A percentile compares a stretch with the other conserved stretches of the same genome.
Conservation (phyloP, 2,888 invertebrate species). For the Halocaridina rubra region DNA sequence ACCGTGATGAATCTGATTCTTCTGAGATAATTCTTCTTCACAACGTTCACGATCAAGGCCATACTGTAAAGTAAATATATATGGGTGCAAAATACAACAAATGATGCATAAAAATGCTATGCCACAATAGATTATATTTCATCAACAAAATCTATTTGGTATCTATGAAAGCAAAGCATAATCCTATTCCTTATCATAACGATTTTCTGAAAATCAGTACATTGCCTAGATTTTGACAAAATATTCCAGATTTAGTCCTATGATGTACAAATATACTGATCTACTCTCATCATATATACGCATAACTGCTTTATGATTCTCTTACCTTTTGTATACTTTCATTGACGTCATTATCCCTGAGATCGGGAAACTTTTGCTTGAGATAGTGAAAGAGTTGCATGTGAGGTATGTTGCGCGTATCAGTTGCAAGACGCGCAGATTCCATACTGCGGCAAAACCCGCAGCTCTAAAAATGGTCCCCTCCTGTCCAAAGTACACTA, state of each 20-base stretch:
- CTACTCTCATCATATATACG: no score
- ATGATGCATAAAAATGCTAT: no score
- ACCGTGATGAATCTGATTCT: constrained; percentile 40
- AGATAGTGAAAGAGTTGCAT: constrained; percentile 62
- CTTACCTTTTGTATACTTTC: constrained; percentile 62
- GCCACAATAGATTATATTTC: no score
- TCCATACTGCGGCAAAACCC: constrained; percentile 43
- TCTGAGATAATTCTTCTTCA: constrained; percentile 56
- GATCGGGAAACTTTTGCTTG: constrained; percentile 62
- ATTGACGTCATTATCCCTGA: constrained; percentile 62
- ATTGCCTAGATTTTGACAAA: no score
- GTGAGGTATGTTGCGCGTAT: constrained; percentile 58
- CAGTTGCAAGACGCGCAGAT: constrained; percentile 24
- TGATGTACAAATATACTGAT: no score
- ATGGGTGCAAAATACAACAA: background rate
- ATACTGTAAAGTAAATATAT: constrained; percentile 44
- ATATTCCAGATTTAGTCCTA: no score
- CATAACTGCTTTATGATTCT: no score
- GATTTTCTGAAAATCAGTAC: no score
- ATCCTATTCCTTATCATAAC: no score
- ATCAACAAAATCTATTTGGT: no score
- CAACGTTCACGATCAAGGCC: constrained; percentile 59
- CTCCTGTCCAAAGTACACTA: no score
- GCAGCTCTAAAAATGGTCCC: background rate
- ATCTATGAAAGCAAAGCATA: no score